These are phyloP conservation scores for Stenodema calcarata DNA, from an alignment of 2,888 invertebrate genomes.

Conservation along the genomic window DNA sequence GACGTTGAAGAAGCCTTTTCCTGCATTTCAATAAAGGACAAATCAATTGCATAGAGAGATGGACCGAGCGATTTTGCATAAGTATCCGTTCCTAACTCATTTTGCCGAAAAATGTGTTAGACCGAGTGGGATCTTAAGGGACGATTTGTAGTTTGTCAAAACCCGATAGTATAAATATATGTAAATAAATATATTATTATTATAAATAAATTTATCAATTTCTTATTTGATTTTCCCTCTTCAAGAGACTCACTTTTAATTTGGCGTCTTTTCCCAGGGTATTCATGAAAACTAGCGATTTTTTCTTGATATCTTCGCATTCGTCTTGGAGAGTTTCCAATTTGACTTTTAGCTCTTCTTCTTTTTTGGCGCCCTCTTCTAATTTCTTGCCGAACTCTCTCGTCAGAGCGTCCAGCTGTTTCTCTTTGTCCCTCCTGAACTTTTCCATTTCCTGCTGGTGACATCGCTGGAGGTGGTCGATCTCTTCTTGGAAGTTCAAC, in stretches of 20 bases:
- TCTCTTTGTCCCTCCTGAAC: conserved; percentile 19
- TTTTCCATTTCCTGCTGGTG: conserved; percentile 61
- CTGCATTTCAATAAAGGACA: too few relatives aligned
- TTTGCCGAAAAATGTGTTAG: too few relatives aligned
- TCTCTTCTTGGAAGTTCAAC: conserved; percentile 45
- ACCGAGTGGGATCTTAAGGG: too few relatives aligned
- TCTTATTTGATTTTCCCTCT: too few relatives aligned
- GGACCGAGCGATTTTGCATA: too few relatives aligned
- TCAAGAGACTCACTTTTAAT: conserved; percentile 36
- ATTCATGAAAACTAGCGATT: conserved; percentile 36
- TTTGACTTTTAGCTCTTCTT: conserved; percentile 8
- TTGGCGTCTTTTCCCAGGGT: conserved; percentile 43
- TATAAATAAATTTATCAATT: too few relatives aligned
- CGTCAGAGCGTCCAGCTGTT: conserved; percentile 47
- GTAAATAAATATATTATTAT: too few relatives aligned
- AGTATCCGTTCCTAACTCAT: too few relatives aligned
- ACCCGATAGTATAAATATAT: too few relatives aligned
- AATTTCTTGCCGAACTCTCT: conserved; percentile 6
- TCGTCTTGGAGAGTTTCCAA: conserved; percentile 38
- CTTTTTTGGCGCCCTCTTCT: conserved; percentile 23
- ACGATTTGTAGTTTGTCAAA: too few relatives aligned
- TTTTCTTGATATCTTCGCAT: conserved; percentile 36
- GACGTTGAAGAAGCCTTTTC: too few relatives aligned
- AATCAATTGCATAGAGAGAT: too few relatives aligned
- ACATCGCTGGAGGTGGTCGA: conserved; percentile 59